Evolutionary conservation across 92 coral and sea anemone species (phyloP).

Genomic region (Actinostola sp.): DNA sequence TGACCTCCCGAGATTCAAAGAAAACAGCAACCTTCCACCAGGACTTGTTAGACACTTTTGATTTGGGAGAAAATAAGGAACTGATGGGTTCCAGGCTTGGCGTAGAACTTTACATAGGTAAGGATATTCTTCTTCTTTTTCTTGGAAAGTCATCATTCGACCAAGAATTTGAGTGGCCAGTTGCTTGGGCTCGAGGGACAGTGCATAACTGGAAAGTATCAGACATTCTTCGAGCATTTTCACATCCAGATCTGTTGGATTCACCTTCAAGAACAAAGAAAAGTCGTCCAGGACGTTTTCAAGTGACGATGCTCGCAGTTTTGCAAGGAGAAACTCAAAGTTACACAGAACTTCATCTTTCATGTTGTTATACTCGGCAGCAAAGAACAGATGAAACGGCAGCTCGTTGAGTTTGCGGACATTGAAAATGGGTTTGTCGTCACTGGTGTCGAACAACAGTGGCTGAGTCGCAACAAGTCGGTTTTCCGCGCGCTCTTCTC

Average conservation of each 20-base stretch:
- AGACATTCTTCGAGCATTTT: not conserved
- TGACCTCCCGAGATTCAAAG: not conserved
- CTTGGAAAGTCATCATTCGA: not conserved
- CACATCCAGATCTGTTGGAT: not conserved
- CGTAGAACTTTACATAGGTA: not conserved
- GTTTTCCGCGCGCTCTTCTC: conserved; percentile 48
- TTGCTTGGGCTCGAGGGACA: not conserved
- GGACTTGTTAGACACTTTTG: not conserved
- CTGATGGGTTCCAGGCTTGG: not conserved
- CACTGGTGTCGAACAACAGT: conserved; percentile 48
- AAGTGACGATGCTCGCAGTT: conserved; percentile 54
- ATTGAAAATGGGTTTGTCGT: conserved; percentile 56
- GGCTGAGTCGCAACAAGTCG: conserved; percentile 74
- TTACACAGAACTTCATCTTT: conserved; percentile 60
- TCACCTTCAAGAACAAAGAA: conserved; percentile 25
- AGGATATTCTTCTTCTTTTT: not conserved
- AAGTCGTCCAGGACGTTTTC: conserved; percentile 63
- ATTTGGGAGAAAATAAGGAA: not conserved
- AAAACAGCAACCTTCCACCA: not conserved
- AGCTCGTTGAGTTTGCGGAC: conserved; percentile 63
- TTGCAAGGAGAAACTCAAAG: conserved; percentile 59
- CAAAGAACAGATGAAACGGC: conserved; percentile 60
- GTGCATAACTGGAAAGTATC: not conserved
- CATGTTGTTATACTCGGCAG: conserved; percentile 34
- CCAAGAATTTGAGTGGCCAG: not conserved